Percentiles rank a stretch among this genome's conserved stretches.
Evolutionary conservation across 2,797 vertebrate species (phyloP).

Genomic region (Acanthornis magna): DNA sequence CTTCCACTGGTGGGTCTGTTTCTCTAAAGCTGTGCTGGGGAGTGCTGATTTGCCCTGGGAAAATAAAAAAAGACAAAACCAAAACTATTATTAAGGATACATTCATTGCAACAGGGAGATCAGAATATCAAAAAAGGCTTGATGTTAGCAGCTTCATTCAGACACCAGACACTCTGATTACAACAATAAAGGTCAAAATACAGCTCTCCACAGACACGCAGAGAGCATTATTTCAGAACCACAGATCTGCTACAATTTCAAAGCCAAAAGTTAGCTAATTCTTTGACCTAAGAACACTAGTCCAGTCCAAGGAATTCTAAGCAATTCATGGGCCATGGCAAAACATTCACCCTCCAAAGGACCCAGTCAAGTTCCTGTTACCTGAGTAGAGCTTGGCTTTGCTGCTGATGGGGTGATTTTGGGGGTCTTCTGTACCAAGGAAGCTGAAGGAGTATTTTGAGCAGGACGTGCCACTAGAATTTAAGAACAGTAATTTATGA

Average conservation of each 20-base stretch:
- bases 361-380: constrained; percentile 12
- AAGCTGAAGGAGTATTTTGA: constrained; percentile 68
- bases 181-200: not conserved
- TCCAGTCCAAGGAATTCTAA: not conserved
- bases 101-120: not conserved
- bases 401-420: constrained; percentile 56
- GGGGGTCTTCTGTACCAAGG: constrained; percentile 78
- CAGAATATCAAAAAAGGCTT: not conserved
- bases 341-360: not conserved
- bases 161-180: not conserved
- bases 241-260: not conserved
- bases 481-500: not conserved
- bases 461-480: constrained; percentile 64
- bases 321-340: not conserved
- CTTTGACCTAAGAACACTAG: not conserved
- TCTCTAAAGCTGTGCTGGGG: constrained; percentile 74
- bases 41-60: constrained; percentile 66
- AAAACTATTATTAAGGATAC: not conserved
- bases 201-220: not conserved
- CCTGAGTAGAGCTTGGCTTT: constrained; percentile 80
- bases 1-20: constrained; percentile 84
- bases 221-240: not conserved
- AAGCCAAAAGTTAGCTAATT: not conserved
- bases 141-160: not conserved
- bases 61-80: not conserved